Conservation (phyloP, 2,888 invertebrate genomes). For the Agrochola litura region DNA sequence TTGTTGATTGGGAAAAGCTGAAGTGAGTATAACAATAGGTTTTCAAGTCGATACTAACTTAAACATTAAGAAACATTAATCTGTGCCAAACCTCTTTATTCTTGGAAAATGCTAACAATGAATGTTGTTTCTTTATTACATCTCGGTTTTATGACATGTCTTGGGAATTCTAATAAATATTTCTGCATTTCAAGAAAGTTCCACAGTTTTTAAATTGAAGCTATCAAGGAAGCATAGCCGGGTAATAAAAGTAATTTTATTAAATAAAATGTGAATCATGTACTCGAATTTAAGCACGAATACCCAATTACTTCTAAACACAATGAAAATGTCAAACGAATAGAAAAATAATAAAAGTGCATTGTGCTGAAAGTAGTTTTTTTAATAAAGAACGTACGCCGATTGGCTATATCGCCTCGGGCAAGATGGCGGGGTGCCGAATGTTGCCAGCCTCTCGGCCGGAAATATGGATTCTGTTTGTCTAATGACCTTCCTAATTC, state of each 20-base stretch:
- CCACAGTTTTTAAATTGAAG: background rate
- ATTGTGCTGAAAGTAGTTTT: constrained; percentile 80
- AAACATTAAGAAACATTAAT: too few species aligned
- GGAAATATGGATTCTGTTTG: constrained; percentile 87
- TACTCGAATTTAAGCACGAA: constrained; percentile 54
- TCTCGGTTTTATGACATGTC: background rate
- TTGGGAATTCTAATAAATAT: background rate
- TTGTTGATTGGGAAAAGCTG: background rate
- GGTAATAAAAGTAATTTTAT: constrained; percentile 30
- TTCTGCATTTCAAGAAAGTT: background rate
- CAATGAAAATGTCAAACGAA: constrained; percentile 77
- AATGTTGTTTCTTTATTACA: background rate
- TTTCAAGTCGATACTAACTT: background rate
- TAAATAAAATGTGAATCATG: constrained; percentile 36
- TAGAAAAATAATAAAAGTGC: constrained; percentile 79
- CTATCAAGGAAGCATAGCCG: background rate
- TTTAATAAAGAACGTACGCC: constrained; percentile 84
- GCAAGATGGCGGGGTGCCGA: constrained; percentile 88
- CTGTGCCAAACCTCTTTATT: background rate
- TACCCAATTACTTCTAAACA: constrained; percentile 78
- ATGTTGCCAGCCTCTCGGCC: constrained; percentile 82
- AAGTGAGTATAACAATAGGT: background rate
- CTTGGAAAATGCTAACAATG: background rate
- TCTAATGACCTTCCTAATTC: constrained; percentile 81
- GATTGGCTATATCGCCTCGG: constrained; percentile 86